phyloP scores from a whole-genome alignment of 2,797 vertebrate species.

The Eutrigla gurnardus region DNA sequence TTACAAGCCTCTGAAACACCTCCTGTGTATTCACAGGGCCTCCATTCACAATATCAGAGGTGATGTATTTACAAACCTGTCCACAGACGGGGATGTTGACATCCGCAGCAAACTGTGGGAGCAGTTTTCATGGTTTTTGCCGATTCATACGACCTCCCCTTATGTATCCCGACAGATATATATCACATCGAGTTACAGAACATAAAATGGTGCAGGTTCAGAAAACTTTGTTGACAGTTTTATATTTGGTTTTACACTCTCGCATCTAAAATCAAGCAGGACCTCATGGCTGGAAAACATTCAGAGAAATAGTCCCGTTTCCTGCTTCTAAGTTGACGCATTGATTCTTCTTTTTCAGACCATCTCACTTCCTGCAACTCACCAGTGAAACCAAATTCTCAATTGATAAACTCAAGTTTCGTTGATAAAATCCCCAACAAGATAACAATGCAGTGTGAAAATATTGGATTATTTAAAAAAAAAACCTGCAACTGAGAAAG shows the following conservation, averaged over 20 bases:
- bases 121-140: constrained; percentile 28
- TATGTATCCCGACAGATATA: neutral
- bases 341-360: neutral
- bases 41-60: constrained; percentile 56
- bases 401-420: no score
- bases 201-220: neutral
- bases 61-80: constrained; percentile 53
- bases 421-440: neutral
- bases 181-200: neutral
- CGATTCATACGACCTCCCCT: neutral
- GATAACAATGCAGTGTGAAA: neutral
- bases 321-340: neutral
- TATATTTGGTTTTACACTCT: neutral
- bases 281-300: neutral
- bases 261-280: neutral
- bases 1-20: constrained; percentile 71
- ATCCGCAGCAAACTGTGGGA: constrained; percentile 17
- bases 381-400: neutral
- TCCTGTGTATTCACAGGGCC: constrained; percentile 65
- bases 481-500: no score
- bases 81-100: constrained; percentile 35
- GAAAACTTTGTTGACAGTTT: neutral
- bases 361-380: neutral
- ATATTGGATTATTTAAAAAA: no score
- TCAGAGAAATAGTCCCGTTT: neutral